These are phyloP conservation scores for Yponomeuta plumbellus DNA, from an alignment of 2,888 invertebrate species.

Conservation along the genomic window DNA sequence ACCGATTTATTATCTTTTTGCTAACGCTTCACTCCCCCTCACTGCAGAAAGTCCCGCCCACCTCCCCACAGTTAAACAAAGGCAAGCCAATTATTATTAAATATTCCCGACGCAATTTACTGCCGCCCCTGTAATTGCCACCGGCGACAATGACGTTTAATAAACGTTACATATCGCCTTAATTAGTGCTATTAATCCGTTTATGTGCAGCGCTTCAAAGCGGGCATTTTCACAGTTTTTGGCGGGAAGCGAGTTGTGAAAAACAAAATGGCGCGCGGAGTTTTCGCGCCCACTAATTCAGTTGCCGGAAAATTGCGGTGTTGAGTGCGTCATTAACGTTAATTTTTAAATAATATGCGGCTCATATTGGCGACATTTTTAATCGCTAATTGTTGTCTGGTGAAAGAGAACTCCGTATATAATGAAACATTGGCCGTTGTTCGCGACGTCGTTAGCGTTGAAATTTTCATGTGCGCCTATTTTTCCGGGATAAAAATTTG, in stretches of 20 bases:
- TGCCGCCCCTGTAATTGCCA: constrained; percentile 24
- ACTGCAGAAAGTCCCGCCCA: constrained; percentile 13
- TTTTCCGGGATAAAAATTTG: too few relatives aligned
- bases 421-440: too few relatives aligned
- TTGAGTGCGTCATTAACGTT: neutral
- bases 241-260: neutral
- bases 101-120: constrained; percentile 46
- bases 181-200: constrained; percentile 31
- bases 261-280: neutral
- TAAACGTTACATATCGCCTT: constrained; percentile 37
- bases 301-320: neutral
- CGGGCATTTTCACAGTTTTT: neutral
- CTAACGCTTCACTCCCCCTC: constrained; percentile 31
- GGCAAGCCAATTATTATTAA: constrained; percentile 67
- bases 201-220: constrained; percentile 12
- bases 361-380: neutral
- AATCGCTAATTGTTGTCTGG: neutral
- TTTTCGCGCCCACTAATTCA: neutral
- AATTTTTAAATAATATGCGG: neutral
- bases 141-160: constrained; percentile 33
- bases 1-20: constrained; percentile 24
- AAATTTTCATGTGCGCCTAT: too few relatives aligned
- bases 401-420: too few relatives aligned
- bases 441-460: too few relatives aligned
- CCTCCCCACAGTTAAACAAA: constrained; percentile 60